These are phyloP conservation scores for Zosterops japonicus DNA, from an alignment of 2,113 vertebrate genomes.

Conservation along the genomic window DNA sequence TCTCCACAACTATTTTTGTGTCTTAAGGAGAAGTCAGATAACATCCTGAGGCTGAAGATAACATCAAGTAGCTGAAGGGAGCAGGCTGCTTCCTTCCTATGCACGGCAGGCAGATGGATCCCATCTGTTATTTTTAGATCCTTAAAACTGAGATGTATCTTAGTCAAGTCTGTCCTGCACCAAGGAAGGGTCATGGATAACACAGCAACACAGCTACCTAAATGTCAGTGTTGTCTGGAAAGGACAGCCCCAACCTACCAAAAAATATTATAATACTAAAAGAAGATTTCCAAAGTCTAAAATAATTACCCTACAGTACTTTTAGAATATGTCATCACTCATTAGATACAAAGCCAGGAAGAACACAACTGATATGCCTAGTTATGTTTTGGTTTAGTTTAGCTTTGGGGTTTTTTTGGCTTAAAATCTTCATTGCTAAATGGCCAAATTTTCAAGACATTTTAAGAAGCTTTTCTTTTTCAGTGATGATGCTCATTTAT, in stretches of 20 bases:
- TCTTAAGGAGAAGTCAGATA: neutral
- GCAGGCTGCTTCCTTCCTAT: neutral
- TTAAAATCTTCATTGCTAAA: neutral
- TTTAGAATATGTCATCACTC: neutral
- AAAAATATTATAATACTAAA: neutral
- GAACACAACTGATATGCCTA: neutral
- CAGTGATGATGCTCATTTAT: neutral
- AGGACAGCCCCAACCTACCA: neutral
- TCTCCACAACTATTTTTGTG: neutral
- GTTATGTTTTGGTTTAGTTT: neutral
- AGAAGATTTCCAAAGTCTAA: neutral
- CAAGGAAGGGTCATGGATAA: neutral
- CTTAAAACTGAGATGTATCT: neutral
- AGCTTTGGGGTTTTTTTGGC: neutral
- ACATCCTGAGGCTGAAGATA: slow-evolving; percentile 4
- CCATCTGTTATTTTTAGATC: neutral
- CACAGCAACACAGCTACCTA: neutral
- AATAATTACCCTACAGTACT: neutral
- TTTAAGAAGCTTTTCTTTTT: neutral
- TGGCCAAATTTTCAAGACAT: neutral
- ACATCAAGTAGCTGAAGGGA: neutral
- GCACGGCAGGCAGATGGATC: neutral
- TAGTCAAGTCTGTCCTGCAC: neutral
- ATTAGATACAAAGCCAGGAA: neutral
- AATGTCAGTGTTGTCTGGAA: neutral